A percentile compares a stretch with the other conserved stretches of the same genome.
phyloP scores from a whole-genome alignment of 1,140 invertebrate genomes.

The Drosophila ogumai region DNA sequence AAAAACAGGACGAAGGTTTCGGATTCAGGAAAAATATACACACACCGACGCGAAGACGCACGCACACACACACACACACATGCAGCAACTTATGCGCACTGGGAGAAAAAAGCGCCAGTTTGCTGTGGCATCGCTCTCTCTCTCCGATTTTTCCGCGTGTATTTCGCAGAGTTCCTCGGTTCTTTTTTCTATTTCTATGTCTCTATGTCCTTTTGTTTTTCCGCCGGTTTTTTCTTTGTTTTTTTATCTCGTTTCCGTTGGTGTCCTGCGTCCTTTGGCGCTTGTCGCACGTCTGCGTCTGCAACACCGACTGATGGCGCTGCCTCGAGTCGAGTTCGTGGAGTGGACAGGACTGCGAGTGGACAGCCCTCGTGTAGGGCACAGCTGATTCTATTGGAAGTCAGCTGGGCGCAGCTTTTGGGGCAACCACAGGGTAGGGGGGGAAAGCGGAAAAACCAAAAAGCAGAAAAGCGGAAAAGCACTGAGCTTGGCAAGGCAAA shows the following conservation, averaged over 20 bases:
- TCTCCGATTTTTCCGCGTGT: conserved; percentile 11
- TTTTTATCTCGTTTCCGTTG: conserved; percentile 4
- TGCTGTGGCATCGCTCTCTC: conserved; percentile 1
- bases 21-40: conserved; percentile 29
- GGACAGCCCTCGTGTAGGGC: conserved; percentile 13
- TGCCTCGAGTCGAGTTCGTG: background rate
- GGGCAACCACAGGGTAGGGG: background rate
- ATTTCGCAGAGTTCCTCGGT: background rate
- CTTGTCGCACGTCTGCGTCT: conserved; percentile 74
- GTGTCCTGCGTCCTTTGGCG: conserved; percentile 36
- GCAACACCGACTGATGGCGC: conserved; percentile 72
- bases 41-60: conserved; percentile 14
- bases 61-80: conserved; percentile 3
- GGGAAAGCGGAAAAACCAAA: background rate
- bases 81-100: conserved; percentile 36
- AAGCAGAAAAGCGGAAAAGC: background rate
- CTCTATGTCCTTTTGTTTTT: conserved; percentile 44
- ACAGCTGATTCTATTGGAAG: conserved; percentile 2
- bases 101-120: conserved; percentile 20
- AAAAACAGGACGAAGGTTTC: conserved; percentile 13
- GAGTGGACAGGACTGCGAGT: conserved; percentile 46
- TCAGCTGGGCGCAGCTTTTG: conserved; percentile 37
- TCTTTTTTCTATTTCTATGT: conserved; percentile 15
- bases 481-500: background rate
- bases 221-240: conserved; percentile 15